These are phyloP conservation scores for Globodera ellingtonae DNA, from an alignment of 1,140 invertebrate genomes.

Conservation along the genomic window DNA sequence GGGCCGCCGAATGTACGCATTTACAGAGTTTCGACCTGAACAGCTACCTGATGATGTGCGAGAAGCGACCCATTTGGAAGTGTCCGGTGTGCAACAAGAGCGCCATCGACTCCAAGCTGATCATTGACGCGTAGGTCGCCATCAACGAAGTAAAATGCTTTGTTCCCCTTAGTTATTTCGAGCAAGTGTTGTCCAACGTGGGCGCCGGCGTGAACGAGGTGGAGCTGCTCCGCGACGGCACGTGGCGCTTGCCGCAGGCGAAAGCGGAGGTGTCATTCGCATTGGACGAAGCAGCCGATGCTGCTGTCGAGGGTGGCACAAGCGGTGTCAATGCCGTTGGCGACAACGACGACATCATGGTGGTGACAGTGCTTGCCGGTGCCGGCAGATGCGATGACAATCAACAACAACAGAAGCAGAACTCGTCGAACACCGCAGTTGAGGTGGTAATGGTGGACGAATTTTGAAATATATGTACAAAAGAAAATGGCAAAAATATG, in stretches of 20 bases:
- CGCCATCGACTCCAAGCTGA: slow-evolving; percentile 83
- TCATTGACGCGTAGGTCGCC: slow-evolving; percentile 80
- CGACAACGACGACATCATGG: slow-evolving; percentile 29
- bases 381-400: too few species aligned
- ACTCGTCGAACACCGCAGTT: too few species aligned
- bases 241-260: slow-evolving; percentile 28
- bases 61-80: slow-evolving; percentile 94
- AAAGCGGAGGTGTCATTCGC: not conserved
- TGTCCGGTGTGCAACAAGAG: slow-evolving; percentile 94
- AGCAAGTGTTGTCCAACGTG: slow-evolving; percentile 72
- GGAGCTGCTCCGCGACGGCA: slow-evolving; percentile 58
- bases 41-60: slow-evolving; percentile 89
- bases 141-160: slow-evolving; percentile 22
- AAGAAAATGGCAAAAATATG: too few species aligned
- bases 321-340: slow-evolving; percentile 20
- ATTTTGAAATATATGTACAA: too few species aligned
- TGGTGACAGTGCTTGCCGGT: slow-evolving; percentile 3
- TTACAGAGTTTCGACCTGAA: slow-evolving; percentile 96
- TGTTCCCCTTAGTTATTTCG: slow-evolving; percentile 75
- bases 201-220: slow-evolving; percentile 46
- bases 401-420: too few species aligned
- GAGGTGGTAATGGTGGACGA: too few species aligned
- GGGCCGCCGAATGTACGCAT: slow-evolving; percentile 85
- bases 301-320: not conserved
- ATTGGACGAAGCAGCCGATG: slow-evolving; percentile 7